Percentiles rank a stretch among this genome's conserved stretches.
phyloP scores from a whole-genome alignment of 2,113 vertebrate species.

The Platysternon megacephalum region DNA sequence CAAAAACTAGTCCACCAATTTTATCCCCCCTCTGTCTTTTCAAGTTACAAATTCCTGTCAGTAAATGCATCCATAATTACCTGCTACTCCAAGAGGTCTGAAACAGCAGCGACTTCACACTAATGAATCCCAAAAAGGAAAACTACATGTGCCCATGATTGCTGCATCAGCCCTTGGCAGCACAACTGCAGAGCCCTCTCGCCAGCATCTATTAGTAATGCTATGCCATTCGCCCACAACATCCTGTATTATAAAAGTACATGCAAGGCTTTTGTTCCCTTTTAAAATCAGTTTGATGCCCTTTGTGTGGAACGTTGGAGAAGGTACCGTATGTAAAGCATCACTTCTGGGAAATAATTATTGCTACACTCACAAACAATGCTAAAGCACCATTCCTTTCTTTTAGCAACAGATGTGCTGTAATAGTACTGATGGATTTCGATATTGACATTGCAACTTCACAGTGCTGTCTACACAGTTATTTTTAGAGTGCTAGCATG shows the following conservation, averaged over 20 bases:
- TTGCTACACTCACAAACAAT: background rate
- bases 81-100: conserved; percentile 6
- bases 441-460: background rate
- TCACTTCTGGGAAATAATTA: background rate
- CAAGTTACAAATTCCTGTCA: background rate
- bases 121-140: conserved; percentile 36
- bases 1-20: background rate
- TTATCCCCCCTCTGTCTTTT: background rate
- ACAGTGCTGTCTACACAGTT: background rate
- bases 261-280: background rate
- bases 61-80: conserved; percentile 18
- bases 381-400: background rate
- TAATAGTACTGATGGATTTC: background rate
- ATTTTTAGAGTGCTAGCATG: background rate
- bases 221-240: background rate
- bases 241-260: background rate
- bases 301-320: background rate
- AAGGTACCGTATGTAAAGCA: background rate
- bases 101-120: conserved; percentile 13
- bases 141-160: background rate
- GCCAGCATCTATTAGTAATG: conserved; percentile 1
- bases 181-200: background rate
- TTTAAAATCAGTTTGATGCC: background rate
- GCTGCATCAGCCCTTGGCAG: background rate
- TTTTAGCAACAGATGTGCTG: background rate